A percentile compares a stretch with the other conserved stretches of the same genome.
These are phyloP conservation scores for Drymodes brunneopygia DNA, from an alignment of 2,113 vertebrate genomes.

Conservation along the genomic window DNA sequence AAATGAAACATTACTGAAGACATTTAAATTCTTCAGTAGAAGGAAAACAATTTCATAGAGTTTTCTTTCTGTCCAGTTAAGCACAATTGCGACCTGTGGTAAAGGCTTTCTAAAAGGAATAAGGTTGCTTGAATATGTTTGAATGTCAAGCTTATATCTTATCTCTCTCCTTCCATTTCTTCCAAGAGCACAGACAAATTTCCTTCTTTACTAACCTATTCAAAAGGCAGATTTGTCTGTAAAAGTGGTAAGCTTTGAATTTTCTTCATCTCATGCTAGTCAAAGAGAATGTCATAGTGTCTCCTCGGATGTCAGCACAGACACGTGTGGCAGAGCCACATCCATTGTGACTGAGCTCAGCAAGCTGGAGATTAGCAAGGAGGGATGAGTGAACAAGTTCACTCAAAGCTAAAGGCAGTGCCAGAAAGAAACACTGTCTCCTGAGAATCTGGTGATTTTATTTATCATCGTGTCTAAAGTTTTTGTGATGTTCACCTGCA, in stretches of 20 bases:
- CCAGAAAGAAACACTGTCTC: background rate
- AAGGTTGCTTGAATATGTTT: background rate
- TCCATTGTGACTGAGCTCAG: background rate
- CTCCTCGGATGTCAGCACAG: background rate
- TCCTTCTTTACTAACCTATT: background rate
- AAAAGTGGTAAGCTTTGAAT: background rate
- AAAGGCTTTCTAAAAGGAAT: background rate
- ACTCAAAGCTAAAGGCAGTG: background rate
- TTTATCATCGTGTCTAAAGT: background rate
- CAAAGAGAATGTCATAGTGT: background rate
- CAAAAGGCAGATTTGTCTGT: background rate
- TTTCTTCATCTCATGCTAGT: background rate
- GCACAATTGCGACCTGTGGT: background rate
- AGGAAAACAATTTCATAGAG: background rate
- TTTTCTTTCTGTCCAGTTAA: slow-evolving; percentile 1
- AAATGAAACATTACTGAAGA: background rate
- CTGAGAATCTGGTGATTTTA: background rate
- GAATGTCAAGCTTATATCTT: background rate
- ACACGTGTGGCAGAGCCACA: fast-evolving
- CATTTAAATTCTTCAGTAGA: background rate
- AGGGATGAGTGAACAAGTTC: background rate
- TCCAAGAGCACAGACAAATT: background rate
- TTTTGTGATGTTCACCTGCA: background rate
- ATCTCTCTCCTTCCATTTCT: background rate
- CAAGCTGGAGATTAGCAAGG: background rate